These are phyloP conservation scores for Nasonovia ribisnigri DNA, from an alignment of 2,888 invertebrate species.

Conservation along the genomic window DNA sequence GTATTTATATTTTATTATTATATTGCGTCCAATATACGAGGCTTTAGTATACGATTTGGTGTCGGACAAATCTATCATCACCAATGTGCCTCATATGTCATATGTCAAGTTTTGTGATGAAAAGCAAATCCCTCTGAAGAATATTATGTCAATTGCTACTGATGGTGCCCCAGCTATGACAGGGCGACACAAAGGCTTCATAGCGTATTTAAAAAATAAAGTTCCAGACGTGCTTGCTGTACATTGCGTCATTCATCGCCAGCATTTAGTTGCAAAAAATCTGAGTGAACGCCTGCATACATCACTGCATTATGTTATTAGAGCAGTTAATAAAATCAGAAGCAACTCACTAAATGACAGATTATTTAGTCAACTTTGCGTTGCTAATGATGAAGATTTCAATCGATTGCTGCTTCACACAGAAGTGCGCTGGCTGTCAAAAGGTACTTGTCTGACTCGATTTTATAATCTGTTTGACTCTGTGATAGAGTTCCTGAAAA, in stretches of 20 bases:
- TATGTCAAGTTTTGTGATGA: constrained; percentile 52
- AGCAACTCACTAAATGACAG: constrained; percentile 62
- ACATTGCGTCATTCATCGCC: constrained; percentile 66
- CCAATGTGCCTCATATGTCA: too few species aligned
- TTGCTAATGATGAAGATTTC: constrained; percentile 66
- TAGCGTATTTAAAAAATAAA: constrained; percentile 39
- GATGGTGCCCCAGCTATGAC: constrained; percentile 56
- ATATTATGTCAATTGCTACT: constrained; percentile 44
- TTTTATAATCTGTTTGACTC: constrained; percentile 68
- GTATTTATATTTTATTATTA: neutral
- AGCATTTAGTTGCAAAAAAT: constrained; percentile 67
- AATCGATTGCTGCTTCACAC: constrained; percentile 61
- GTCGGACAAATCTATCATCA: too few species aligned
- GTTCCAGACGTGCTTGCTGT: constrained; percentile 59
- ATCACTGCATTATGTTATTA: constrained; percentile 67
- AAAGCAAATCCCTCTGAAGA: constrained; percentile 50
- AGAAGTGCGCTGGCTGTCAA: constrained; percentile 44
- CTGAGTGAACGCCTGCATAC: constrained; percentile 66
- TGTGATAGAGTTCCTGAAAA: constrained; percentile 68
- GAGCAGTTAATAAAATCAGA: constrained; percentile 66
- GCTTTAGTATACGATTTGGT: constrained; percentile 20
- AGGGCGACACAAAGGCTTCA: constrained; percentile 57
- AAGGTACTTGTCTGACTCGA: constrained; percentile 66
- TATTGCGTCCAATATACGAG: neutral
- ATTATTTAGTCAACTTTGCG: constrained; percentile 65